Evolutionary conservation across 2,797 vertebrate species (phyloP).

Genomic region (Alauda arvensis): DNA sequence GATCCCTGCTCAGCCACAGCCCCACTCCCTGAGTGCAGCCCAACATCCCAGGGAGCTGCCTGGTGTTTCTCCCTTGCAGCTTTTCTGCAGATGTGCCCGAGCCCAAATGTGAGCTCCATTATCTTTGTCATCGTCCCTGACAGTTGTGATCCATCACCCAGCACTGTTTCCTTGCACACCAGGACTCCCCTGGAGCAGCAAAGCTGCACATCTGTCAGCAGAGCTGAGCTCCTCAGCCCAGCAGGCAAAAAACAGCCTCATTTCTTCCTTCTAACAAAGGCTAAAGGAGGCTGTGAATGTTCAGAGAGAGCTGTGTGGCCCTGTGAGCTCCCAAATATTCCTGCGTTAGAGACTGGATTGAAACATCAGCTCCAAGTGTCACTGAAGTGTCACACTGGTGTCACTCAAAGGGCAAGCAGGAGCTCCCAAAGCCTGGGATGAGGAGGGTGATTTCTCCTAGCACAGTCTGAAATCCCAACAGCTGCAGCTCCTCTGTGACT

Average conservation of each 20-base stretch:
- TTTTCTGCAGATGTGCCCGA: conserved; percentile 8
- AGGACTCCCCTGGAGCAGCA: neutral
- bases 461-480: neutral
- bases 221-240: neutral
- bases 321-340: neutral
- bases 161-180: neutral
- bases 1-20: neutral
- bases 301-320: neutral
- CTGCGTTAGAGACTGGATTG: neutral
- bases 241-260: neutral
- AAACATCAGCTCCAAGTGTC: neutral
- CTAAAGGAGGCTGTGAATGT: neutral
- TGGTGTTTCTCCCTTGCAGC: neutral
- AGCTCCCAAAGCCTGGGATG: neutral
- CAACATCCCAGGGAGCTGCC: neutral
- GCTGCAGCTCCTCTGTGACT: neutral
- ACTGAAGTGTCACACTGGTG: neutral
- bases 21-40: neutral
- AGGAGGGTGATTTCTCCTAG: neutral
- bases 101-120: conserved; percentile 5
- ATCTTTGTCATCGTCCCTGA: neutral
- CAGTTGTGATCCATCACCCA: conserved; percentile 12
- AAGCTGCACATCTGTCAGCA: conserved; percentile 31
- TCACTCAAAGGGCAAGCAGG: neutral
- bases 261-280: neutral